phyloP scores from a whole-genome alignment of 2,888 invertebrate genomes.

The Mythimna albipuncta region DNA sequence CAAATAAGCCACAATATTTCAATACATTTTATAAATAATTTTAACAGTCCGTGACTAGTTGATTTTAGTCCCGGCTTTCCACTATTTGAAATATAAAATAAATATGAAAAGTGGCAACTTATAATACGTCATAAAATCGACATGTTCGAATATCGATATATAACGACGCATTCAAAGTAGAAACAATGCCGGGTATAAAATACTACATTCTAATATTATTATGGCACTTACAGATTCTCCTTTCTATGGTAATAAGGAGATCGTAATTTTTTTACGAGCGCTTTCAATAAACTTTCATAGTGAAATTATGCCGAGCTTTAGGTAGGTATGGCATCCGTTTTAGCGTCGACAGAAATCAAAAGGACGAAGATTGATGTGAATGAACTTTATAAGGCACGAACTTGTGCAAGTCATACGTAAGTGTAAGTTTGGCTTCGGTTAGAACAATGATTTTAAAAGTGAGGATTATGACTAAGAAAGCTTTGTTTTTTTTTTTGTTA shows the following conservation, averaged over 20 bases:
- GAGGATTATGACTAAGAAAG: not conserved
- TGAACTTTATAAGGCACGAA: constrained; percentile 32
- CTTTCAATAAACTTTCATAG: constrained; percentile 72
- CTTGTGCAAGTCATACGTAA: constrained; percentile 11
- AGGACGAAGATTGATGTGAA: constrained; percentile 53
- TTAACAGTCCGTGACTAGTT: constrained; percentile 48
- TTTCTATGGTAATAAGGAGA: constrained; percentile 80
- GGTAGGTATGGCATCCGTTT: constrained; percentile 57
- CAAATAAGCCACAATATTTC: constrained; percentile 16
- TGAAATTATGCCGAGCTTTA: constrained; percentile 66
- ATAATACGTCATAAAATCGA: constrained; percentile 72
- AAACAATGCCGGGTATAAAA: constrained; percentile 77
- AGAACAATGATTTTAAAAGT: constrained; percentile 16
- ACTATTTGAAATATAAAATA: constrained; percentile 59
- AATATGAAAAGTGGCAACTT: constrained; percentile 61
- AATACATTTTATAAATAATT: constrained; percentile 30
- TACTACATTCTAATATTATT: constrained; percentile 77
- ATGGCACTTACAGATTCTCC: constrained; percentile 70
- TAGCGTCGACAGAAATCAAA: constrained; percentile 51
- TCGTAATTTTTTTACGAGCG: constrained; percentile 79
- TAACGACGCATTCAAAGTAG: constrained; percentile 73
- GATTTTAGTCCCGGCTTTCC: constrained; percentile 16
- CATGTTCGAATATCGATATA: constrained; percentile 68
- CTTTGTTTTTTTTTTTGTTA: not conserved
- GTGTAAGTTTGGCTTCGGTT: not conserved